Base-by-base conservation (phyloP, 2,113 vertebrate species). In the Phyllopteryx taeniolatus region DNA sequence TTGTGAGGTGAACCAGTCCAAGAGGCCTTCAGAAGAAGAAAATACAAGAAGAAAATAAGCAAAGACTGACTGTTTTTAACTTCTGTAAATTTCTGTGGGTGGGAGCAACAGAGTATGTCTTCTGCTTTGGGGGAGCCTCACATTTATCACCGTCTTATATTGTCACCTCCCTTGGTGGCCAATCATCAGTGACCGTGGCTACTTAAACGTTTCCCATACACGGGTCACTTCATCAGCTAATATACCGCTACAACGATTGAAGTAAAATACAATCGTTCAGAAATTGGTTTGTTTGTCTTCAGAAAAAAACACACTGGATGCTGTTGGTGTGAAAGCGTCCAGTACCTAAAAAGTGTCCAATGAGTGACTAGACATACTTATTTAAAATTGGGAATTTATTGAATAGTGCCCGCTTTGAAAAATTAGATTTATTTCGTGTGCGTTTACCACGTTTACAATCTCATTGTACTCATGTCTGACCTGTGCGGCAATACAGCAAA, bases 81-180 rank as follows among this genome's bases (percentile, higher is more conserved):
- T 87, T 90, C 85, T 87, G 88, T 90, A 87, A 88, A 85, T 75
- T 8, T 64, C 53, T 77, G 88, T 85, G 86, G 87, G 87, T 86
- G 90, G 81, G 81, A 80, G 87, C 86, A 85, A 22, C 60, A 76
- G 85, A 90, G 86, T 89, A 85, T 84, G 88, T 86, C 88, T 78
- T 79, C 74, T 78, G 64, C 64, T 27, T 31, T 15, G 57, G 78
- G 78, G 86, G 86, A 89, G 88, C 88, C 90, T 85, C 85, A 71
- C 76, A 86, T 89, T 91, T 89, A 91, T 92, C 88, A 87, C 71
- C 75, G 74, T 80, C 78, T 84, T 79, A 80, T 71, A 68, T 72
- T 92, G 89, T 87, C 87, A 77, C 87, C 87, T 87, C 78, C 85
- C 77, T 87, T 49, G 72, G 65, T 82, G 84, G 86, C 90, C 91